Base-by-base conservation (phyloP, 1,140 invertebrate genomes). In the Macrotrachela quadricornifera region DNA sequence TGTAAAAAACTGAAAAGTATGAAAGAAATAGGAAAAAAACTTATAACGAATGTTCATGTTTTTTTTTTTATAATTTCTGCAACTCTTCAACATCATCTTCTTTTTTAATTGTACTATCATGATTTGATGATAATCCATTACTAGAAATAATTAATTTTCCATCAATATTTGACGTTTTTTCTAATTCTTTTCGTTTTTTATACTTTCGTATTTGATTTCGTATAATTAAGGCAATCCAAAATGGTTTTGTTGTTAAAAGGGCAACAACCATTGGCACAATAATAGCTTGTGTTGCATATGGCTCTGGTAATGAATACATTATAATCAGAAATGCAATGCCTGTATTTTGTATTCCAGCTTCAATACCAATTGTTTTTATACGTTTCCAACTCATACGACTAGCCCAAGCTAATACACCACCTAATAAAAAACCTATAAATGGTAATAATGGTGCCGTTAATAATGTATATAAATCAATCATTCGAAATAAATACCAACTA, bases 391-490 rank as follows among this genome's bases (percentile, higher is more conserved):
- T 46, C n/a, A 21, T 1, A 4, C 18, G 15, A 15, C 57, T 57
- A 21, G 64, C 54, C 10, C 60, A 43, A 4, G 62, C 59, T 10
- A 64, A 18, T 1, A 62, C 6, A 1, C 57, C 80, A 30, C 85
- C 87, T 38, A 80, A 69, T 6, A 78, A 41, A 69, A 88, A 95
- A 8, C 88, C 90, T 17, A 83, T 63, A 76, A 81, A 88, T 0
- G 90, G 86, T 46, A 94, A 70, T 18, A 54, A 44, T 18, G 53
- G 53, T 15, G 44, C 53, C 43, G 45, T 37, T 13, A 1, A 80
- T 74, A 36, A 46, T 21, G 21, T 30, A 30, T 30, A 30, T 30
- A 30, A 30, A 30, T 30, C 21, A 30, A 42, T 14, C 40, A 42
- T 42, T 3, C 15, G 12, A 15, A 42, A 42, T 13, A 42, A 42